Conservation (phyloP, 2,797 vertebrate species). For the Microctenopoma steveboyesi region DNA sequence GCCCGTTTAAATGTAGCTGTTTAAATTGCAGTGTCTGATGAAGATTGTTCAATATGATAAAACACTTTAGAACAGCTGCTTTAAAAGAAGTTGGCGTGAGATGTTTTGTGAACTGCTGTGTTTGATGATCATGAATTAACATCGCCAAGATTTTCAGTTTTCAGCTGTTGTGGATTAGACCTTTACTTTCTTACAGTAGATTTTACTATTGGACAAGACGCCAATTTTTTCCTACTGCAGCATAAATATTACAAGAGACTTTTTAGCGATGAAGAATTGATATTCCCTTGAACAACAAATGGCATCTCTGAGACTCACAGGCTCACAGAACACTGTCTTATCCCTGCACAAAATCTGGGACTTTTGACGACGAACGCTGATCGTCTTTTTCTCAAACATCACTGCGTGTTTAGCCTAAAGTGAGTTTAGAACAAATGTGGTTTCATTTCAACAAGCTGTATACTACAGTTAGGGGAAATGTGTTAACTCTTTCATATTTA, state of each 20-base stretch:
- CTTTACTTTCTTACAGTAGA: too few species aligned
- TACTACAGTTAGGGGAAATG: not conserved
- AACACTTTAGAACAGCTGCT: too few species aligned
- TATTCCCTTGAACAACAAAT: not conserved
- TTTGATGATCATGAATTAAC: not conserved
- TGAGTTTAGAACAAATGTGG: too few species aligned
- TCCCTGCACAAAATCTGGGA: too few species aligned
- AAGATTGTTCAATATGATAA: not conserved
- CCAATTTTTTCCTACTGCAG: not conserved
- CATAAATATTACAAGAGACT: not conserved
- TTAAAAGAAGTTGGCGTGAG: not conserved
- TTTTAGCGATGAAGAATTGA: not conserved
- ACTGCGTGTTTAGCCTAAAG: not conserved
- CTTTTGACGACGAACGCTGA: not conserved
- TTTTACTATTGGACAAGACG: not conserved
- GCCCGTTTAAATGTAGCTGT: not conserved
- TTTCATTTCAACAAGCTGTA: not conserved
- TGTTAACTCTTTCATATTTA: conserved; percentile 1
- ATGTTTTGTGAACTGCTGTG: not conserved
- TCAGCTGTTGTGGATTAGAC: not conserved
- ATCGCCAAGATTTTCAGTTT: not conserved
- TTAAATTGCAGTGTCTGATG: not conserved
- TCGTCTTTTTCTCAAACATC: not conserved
- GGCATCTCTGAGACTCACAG: too few species aligned
- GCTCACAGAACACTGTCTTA: too few species aligned